Evolutionary conservation across 1,140 invertebrate genomes (phyloP).

Genomic region (Campodea augens): DNA sequence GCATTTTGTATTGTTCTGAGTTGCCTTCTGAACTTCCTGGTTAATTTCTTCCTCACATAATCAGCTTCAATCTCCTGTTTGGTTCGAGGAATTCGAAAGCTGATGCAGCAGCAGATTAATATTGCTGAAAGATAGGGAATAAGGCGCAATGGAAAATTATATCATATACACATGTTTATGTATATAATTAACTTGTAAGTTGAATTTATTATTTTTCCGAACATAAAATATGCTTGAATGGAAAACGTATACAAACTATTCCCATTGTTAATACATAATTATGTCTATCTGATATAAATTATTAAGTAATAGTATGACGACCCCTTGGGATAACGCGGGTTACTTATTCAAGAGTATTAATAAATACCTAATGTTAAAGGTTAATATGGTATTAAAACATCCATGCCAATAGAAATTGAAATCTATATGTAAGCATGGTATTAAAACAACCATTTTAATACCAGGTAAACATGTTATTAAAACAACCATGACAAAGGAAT

Average conservation of each 20-base stretch:
- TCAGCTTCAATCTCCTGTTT: slow-evolving; percentile 87
- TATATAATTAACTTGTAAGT: slow-evolving; percentile 4
- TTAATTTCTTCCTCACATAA: slow-evolving; percentile 60
- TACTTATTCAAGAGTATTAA: too few species aligned
- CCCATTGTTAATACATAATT: too few species aligned
- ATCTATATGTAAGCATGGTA: too few species aligned
- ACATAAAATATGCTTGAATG: neutral
- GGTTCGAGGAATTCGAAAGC: slow-evolving; percentile 68
- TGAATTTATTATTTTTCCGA: neutral
- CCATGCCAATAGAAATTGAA: too few species aligned
- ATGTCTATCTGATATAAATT: too few species aligned
- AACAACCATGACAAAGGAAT: too few species aligned
- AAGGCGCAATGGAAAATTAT: slow-evolving; percentile 17
- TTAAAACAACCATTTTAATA: too few species aligned
- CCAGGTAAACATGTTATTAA: too few species aligned
- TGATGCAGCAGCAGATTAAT: slow-evolving; percentile 64
- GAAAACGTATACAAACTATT: neutral
- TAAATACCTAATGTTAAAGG: too few species aligned
- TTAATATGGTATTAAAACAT: too few species aligned
- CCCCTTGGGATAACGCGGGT: too few species aligned
- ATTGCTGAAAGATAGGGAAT: slow-evolving; percentile 33
- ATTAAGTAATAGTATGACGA: too few species aligned
- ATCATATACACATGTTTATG: neutral
- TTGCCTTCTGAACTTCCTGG: slow-evolving; percentile 57
- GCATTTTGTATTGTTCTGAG: slow-evolving; percentile 59